Percentiles rank a stretch among this genome's conserved stretches.
These are phyloP conservation scores for Ahaetulla prasina DNA, from an alignment of 2,113 vertebrate species.

Conservation along the genomic window DNA sequence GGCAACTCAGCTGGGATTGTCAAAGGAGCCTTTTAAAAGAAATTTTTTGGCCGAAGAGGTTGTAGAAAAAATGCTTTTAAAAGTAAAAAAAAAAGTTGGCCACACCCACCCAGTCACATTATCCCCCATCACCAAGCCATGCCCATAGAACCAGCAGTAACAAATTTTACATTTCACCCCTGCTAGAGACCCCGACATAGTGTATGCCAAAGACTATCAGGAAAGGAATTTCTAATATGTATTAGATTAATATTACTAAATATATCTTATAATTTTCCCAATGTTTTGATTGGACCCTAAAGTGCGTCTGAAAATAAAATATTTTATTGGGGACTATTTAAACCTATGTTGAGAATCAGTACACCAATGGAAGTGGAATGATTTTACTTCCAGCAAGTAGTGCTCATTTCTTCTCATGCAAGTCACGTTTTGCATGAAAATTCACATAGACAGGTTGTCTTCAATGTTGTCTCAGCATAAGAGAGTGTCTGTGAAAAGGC, in stretches of 20 bases:
- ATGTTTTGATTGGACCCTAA: not conserved
- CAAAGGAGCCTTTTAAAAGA: no score
- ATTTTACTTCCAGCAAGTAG: not conserved
- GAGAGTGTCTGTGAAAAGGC: constrained; percentile 1
- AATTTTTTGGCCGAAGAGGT: no score
- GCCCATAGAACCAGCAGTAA: no score
- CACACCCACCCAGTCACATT: no score
- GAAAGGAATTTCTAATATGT: not conserved
- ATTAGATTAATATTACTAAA: not conserved
- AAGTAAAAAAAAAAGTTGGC: no score
- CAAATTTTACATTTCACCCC: no score
- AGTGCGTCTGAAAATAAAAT: not conserved
- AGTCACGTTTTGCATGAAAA: not conserved
- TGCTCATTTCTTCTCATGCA: not conserved
- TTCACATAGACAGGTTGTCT: not conserved
- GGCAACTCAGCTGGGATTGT: no score
- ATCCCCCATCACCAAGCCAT: no score
- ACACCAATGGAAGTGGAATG: not conserved
- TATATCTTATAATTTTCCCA: not conserved
- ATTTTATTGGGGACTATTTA: not conserved
- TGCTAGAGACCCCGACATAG: not conserved
- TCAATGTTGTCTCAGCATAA: not conserved
- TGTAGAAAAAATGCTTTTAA: no score
- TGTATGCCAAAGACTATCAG: not conserved
- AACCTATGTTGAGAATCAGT: not conserved